Percentiles rank a stretch among this genome's conserved stretches.
These are phyloP conservation scores for Agriopis aurantiaria DNA, from an alignment of 2,888 invertebrate species.

Conservation along the genomic window DNA sequence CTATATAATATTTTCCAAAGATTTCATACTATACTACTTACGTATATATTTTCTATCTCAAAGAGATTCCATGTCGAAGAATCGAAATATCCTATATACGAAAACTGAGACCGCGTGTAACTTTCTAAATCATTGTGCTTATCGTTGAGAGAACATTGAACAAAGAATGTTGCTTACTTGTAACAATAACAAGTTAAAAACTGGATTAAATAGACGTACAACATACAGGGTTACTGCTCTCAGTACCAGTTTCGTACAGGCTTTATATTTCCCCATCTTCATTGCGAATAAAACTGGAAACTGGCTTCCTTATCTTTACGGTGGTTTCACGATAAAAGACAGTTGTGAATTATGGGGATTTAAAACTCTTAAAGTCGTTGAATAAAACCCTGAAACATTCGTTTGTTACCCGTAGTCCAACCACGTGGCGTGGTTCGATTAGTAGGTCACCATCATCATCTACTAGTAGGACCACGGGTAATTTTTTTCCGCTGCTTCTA, in stretches of 20 bases:
- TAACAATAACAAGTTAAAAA: slow-evolving; percentile 36
- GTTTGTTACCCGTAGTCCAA: background rate
- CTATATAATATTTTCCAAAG: too few relatives aligned
- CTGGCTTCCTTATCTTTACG: slow-evolving; percentile 42
- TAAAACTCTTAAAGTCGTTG: slow-evolving; percentile 10
- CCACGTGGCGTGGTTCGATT: too few relatives aligned
- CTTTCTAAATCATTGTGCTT: slow-evolving; percentile 27
- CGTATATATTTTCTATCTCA: too few relatives aligned
- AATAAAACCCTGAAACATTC: background rate
- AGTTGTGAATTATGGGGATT: slow-evolving; percentile 15
- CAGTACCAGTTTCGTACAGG: slow-evolving; percentile 34
- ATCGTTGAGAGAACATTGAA: slow-evolving; percentile 33
- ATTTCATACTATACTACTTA: too few relatives aligned
- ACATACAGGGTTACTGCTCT: slow-evolving; percentile 25
- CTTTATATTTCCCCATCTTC: slow-evolving; percentile 39
- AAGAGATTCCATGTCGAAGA: background rate
- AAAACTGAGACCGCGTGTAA: slow-evolving; percentile 13
- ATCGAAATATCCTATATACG: background rate
- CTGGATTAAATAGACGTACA: slow-evolving; percentile 34
- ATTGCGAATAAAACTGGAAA: slow-evolving; percentile 37
- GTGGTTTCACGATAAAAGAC: slow-evolving; percentile 21
- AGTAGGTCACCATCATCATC: too few relatives aligned
- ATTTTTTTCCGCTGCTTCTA: too few relatives aligned
- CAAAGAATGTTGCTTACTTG: slow-evolving; percentile 32
- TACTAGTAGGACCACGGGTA: too few relatives aligned